Conservation (phyloP, 2,797 vertebrate species). For the Clarias laeviceps region DNA sequence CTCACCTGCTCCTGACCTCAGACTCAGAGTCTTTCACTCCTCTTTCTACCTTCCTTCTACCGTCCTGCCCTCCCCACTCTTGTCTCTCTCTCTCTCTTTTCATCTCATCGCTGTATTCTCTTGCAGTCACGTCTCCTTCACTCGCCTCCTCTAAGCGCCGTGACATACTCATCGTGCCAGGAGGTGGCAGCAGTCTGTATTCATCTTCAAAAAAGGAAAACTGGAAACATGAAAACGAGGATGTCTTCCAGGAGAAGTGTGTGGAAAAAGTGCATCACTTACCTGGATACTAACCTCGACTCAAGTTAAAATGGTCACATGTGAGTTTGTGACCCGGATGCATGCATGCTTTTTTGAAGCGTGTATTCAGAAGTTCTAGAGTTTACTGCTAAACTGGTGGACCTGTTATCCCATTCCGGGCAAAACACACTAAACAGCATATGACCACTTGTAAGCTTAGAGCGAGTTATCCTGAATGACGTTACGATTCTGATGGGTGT, state of each 20-base stretch:
- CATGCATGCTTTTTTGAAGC: background rate
- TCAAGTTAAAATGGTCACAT: background rate
- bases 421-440: too few relatives aligned
- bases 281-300: background rate
- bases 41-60: slow-evolving; percentile 21
- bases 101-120: slow-evolving; percentile 10
- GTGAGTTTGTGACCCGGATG: background rate
- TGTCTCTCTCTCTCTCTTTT: background rate
- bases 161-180: slow-evolving; percentile 42
- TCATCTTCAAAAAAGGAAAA: background rate
- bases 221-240: background rate
- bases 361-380: background rate
- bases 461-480: background rate
- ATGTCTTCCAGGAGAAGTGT: background rate
- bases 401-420: too few relatives aligned
- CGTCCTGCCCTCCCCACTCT: background rate
- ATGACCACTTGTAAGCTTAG: background rate
- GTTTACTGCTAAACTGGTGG: background rate
- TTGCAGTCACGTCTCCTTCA: slow-evolving; percentile 18
- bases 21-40: slow-evolving; percentile 1
- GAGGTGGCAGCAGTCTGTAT: slow-evolving; percentile 42
- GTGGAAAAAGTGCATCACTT: background rate
- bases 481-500: background rate
- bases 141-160: slow-evolving; percentile 16
- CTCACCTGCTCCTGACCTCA: slow-evolving; percentile 47